Evolutionary conservation across 2,797 vertebrate genomes (phyloP).

Genomic region (Meriones psammophilus): DNA sequence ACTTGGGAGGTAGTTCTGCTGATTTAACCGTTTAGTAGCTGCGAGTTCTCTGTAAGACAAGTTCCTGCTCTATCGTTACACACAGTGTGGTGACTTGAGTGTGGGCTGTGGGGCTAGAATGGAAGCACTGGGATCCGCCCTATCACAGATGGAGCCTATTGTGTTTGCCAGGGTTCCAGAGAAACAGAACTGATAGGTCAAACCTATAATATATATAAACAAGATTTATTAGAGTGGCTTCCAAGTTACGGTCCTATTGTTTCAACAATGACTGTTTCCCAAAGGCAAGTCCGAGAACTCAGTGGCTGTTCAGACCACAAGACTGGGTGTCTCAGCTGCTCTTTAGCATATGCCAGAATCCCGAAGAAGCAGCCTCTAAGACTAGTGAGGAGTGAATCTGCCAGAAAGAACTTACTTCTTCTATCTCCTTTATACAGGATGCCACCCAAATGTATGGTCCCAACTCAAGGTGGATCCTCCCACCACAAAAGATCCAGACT

Average conservation of each 20-base stretch:
- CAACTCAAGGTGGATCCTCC: neutral
- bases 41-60: neutral
- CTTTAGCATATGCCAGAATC: neutral
- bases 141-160: neutral
- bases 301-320: neutral
- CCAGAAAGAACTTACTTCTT: neutral
- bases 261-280: neutral
- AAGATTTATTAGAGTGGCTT: neutral
- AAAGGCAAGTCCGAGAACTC: neutral
- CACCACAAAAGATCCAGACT: neutral
- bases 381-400: too few species aligned
- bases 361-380: neutral
- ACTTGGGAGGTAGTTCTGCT: neutral
- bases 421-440: neutral
- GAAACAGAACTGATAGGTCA: neutral
- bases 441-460: neutral
- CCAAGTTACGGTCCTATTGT: neutral
- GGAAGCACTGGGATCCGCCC: neutral
- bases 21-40: neutral
- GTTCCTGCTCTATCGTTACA: neutral
- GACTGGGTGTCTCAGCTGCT: neutral
- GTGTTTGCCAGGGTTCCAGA: neutral
- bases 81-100: neutral
- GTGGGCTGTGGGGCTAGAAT: neutral
- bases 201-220: neutral